Base-by-base conservation (phyloP, 2,113 vertebrate genomes). In the Phasianus colchicus region DNA sequence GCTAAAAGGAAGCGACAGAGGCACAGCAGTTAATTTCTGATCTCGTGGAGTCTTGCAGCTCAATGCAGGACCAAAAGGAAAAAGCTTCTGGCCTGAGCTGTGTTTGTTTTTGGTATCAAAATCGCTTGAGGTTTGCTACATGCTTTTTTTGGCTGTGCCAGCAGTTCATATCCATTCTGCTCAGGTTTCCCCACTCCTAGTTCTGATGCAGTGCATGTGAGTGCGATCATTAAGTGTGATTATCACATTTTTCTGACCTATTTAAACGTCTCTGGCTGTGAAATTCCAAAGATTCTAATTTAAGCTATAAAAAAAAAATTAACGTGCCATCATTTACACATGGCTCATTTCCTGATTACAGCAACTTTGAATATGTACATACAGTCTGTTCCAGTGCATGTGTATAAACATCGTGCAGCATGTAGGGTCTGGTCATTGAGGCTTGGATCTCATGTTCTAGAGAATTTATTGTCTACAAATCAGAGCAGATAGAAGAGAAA, bases 181-280 rank as follows among this genome's bases (percentile, higher is more conserved):
- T 93, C 75, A 93, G 74, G 85, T 95, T 96, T 83, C 54, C 74
- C 81, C 50, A 29, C 65, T 94, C 82, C 58, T 67, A 32, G 71
- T 89, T 80, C 90, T 67, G 92, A 92, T 86, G 82, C 21, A 1
- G 58, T 64, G 78, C 67, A 20, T 78, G 69, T 81, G 66, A 63
- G 80, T 30, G 81, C 3, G 43, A 95, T 96, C 93, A 87, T 94
- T 95, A 93, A 79, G 92, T 95, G 95, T 76, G 95, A 92, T 94
- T 94, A 91, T 92, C 74, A n/a, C 72, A 77, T 96, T 96, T 96
- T 96, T 54, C 75, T 96, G 93, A 96, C 95, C 90, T 93, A 95
- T 96, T 97, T 94, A 96, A 92, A 95, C 96, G 80, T 94, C 77
- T 92, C 83, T 88, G 89, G 82, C 93, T 96, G 94, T 88, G 94